Evolutionary conservation across 2,888 invertebrate species (phyloP), one percentile per base, ranked within the genome.

Genomic region (Tridacna crocea): DNA sequence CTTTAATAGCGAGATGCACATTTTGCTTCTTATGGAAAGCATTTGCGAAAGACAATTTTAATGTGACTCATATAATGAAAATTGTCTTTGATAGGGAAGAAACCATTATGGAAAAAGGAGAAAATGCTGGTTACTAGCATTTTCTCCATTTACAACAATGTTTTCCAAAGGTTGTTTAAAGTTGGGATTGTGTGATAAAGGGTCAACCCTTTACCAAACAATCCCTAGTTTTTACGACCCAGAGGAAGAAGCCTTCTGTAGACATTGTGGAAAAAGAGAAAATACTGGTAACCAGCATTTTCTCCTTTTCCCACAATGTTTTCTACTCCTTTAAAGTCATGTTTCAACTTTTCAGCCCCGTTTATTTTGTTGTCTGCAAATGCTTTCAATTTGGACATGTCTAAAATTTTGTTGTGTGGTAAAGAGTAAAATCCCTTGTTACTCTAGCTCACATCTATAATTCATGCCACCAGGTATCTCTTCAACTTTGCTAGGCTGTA

Each of bases 401-500:
- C 55, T 19, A 19, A 55, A 55, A 6, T 15, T 3, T 3, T 55
- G 17, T 55, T 55, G 19, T 55, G 55, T 19, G 55, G 55, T 15
- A 55, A 55, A 55, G 55, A 19, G 55, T 55, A 6, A 70, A 70
- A 70, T 70, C 51, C 51, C 70, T 22, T 24, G 70, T 51, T 51
- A 70, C 70, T 22, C 48, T 24, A 51, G 48, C 70, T 70, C 68
- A 46, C 68, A 68, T 68, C 22, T 47, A 68, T 47, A n/a, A 68
- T 68, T 68, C 68, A 68, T 68, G 12, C 36, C 36, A 36, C 36
- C 3, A 36, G 2, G 8, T 36, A 36, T 8, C 36, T 4, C 36
- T 8, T 8, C 36, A 36, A 36, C 36, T 36, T 36, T 36, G 36
- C 36, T 36, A 36, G 36, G 8, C 36, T 36, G 36, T 36, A 8